Evolutionary conservation across 2,113 vertebrate species (phyloP).

Genomic region (Halichoerus grypus): DNA sequence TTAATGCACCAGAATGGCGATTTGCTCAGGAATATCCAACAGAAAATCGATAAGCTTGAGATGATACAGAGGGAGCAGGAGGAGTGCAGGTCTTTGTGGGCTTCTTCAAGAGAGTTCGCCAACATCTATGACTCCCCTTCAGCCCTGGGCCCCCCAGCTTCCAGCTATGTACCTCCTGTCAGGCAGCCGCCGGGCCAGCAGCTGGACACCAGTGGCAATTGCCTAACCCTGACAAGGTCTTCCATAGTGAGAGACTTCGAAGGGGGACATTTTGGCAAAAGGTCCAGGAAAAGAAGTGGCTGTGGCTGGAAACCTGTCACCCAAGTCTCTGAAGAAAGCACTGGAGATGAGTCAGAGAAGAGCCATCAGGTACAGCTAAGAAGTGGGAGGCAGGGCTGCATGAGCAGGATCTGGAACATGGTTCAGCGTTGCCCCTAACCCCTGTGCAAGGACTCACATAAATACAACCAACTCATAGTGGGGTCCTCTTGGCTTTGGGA

Average conservation of each 20-base stretch:
- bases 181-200: rapidly evolving
- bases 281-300: neutral
- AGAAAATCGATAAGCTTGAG: conserved; percentile 60
- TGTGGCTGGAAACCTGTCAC: neutral
- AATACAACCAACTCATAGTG: neutral
- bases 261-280: conserved; percentile 50
- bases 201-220: rapidly evolving
- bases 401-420: neutral
- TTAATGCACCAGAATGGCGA: conserved; percentile 76
- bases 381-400: neutral
- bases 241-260: neutral
- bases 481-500: conserved; percentile 24
- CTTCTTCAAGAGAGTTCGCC: conserved; percentile 39
- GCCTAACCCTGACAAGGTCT: neutral
- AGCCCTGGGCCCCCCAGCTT: conserved; percentile 79
- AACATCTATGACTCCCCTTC: rapidly evolving
- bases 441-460: neutral
- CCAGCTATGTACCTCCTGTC: conserved; percentile 76
- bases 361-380: conserved; percentile 80
- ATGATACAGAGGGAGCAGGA: conserved; percentile 1
- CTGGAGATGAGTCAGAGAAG: neutral
- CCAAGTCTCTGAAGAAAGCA: conserved; percentile 43
- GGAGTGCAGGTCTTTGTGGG: conserved; percentile 28
- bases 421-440: neutral
- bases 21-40: conserved; percentile 60